Evolutionary conservation across 2,797 vertebrate genomes (phyloP).

Genomic region (Alosa sapidissima): DNA sequence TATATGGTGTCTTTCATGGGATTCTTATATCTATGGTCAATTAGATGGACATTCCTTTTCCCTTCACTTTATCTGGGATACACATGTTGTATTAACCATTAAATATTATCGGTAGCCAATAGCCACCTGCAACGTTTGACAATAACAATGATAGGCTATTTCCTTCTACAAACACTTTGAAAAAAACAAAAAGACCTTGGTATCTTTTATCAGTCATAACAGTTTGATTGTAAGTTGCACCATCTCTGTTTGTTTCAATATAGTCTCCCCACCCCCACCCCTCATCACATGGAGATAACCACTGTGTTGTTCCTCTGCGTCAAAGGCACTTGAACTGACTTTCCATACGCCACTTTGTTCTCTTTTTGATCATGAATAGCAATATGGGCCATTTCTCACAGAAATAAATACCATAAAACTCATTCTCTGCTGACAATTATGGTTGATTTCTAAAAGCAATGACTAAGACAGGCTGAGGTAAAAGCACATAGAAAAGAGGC

Average conservation of each 20-base stretch:
- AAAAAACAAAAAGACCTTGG: neutral
- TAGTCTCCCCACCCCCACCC: neutral
- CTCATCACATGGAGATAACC: neutral
- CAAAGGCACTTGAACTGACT: neutral
- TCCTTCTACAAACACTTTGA: neutral
- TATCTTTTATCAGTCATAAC: neutral
- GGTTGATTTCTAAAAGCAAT: neutral
- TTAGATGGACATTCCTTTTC: neutral
- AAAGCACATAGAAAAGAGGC: neutral
- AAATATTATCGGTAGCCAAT: neutral
- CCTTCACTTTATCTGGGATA: neutral
- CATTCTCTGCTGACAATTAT: neutral
- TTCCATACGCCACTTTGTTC: neutral
- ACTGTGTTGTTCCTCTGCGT: neutral
- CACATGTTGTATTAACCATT: neutral
- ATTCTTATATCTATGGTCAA: neutral
- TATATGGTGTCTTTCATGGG: neutral
- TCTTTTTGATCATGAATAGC: neutral
- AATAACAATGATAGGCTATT: neutral
- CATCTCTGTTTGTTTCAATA: too few relatives aligned
- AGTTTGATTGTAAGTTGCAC: neutral
- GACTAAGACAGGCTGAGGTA: neutral
- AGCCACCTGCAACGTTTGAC: neutral
- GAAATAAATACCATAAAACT: neutral
- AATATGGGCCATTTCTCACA: neutral